A percentile compares a stretch with the other conserved stretches of the same genome.
Conservation (phyloP, 2,888 invertebrate species). For the Netelia melanura region DNA sequence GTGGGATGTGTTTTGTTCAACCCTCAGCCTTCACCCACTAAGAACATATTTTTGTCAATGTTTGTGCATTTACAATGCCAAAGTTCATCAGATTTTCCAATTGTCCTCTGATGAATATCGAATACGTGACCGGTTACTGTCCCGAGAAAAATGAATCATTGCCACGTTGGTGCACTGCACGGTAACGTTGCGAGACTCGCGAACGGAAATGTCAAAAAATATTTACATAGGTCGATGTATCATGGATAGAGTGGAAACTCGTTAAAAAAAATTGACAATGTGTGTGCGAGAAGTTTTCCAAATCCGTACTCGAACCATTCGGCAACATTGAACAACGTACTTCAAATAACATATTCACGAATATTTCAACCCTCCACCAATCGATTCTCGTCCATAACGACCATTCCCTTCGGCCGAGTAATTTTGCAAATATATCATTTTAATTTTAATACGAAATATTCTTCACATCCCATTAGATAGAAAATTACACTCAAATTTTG, state of each 20-base stretch:
- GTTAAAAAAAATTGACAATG: not conserved
- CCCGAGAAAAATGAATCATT: not conserved
- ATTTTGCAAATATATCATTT: no score
- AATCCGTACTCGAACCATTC: not conserved
- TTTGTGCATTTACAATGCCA: constrained; percentile 2
- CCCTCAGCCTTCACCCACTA: not conserved
- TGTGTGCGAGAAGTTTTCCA: not conserved
- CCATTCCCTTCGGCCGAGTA: no score
- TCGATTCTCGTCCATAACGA: not conserved
- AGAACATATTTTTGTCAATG: constrained; percentile 8
- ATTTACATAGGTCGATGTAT: not conserved
- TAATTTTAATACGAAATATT: no score
- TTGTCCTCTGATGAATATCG: constrained; percentile 27
- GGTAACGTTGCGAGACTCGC: not conserved
- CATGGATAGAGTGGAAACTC: not conserved
- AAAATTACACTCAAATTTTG: no score
- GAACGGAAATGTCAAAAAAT: constrained; percentile 22
- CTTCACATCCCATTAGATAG: no score
- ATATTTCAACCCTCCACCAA: not conserved
- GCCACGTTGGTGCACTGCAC: not conserved
- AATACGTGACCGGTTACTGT: not conserved
- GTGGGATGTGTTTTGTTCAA: constrained; percentile 1
- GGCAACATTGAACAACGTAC: not conserved
- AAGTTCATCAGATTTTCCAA: constrained; percentile 43
- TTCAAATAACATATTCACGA: not conserved